Evolutionary conservation across 2,113 vertebrate species (phyloP), one percentile per base, ranked within the genome.

Genomic region (Pholis gunnellus): DNA sequence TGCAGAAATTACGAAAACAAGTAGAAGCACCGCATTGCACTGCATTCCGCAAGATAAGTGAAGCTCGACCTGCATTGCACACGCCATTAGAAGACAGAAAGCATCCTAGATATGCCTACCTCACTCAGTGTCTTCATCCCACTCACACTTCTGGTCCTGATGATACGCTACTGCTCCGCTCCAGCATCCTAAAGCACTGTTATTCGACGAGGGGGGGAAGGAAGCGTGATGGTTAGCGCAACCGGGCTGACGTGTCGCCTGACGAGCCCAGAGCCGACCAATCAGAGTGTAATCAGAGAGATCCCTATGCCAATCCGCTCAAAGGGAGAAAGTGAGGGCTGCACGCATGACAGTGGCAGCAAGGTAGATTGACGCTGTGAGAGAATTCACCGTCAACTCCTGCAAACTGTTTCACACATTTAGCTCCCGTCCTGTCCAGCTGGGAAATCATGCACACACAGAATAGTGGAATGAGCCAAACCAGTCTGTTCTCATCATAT

Each of bases 321-420:
- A 56, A 9, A 70, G 70, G 42, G 65, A 50, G 74, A 78, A 66
- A 73, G 29, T 11, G 81, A 67, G 63, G 44, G 63, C 66, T 75
- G 73, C 77, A 75, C 31, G 56, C 25, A 29, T 13, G 25, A 10
- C 74, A 27, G 14, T 13, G 31, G 75, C 78, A 95, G 93, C 95
- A 96, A 88, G 94, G 85, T 96, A 93, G 95, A 93, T 94, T 94
- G 95, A 93, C 89, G 86, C 89, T 90, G 90, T 93, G 82, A 29
- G 92, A 92, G 87, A 91, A 94, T 93, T 82, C 75, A 18, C 50
- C 38, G 42, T 60, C 66, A 87, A 83, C 70, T 88, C 78, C 38
- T 63, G 71, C 73, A 63, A 82, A 85, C 5, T 75, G 74, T 73
- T 44, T 69, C 66, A 63, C 69, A 73, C 8, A 2, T 18, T 20